Percentiles rank a stretch among this genome's conserved stretches.
phyloP scores from a whole-genome alignment of 2,797 vertebrate species.

The Vultur gryphus region DNA sequence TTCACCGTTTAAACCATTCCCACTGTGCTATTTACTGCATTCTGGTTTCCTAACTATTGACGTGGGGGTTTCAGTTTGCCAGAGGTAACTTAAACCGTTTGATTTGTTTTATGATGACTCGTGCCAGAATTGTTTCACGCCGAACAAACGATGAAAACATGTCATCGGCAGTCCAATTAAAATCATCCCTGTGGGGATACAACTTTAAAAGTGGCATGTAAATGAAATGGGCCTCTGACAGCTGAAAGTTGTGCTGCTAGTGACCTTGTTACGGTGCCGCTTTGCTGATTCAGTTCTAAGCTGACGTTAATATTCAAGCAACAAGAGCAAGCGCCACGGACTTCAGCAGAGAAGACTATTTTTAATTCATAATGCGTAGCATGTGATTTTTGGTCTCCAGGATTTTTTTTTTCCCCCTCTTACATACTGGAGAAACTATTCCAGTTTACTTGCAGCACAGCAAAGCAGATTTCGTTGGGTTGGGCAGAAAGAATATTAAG shows the following conservation, averaged over 20 bases:
- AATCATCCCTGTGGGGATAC: background rate
- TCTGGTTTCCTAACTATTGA: background rate
- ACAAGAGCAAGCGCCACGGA: background rate
- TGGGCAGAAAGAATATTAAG: background rate
- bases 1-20: background rate
- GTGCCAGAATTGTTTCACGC: background rate
- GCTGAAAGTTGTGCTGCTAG: background rate
- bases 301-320: constrained; percentile 22
- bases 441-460: background rate
- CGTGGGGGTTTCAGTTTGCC: background rate
- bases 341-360: background rate
- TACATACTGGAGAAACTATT: background rate
- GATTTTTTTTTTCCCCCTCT: accelerated
- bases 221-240: constrained; percentile 15
- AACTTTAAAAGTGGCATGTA: background rate
- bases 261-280: background rate
- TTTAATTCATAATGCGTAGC: constrained; percentile 5
- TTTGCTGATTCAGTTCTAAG: constrained; percentile 39
- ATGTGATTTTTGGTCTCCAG: background rate
- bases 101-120: background rate
- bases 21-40: background rate
- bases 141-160: background rate
- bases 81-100: background rate
- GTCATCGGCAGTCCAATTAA: constrained; percentile 35
- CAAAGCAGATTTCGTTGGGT: background rate